Conservation (phyloP, 1,140 invertebrate genomes). For the Sarcophaga bullata region DNA sequence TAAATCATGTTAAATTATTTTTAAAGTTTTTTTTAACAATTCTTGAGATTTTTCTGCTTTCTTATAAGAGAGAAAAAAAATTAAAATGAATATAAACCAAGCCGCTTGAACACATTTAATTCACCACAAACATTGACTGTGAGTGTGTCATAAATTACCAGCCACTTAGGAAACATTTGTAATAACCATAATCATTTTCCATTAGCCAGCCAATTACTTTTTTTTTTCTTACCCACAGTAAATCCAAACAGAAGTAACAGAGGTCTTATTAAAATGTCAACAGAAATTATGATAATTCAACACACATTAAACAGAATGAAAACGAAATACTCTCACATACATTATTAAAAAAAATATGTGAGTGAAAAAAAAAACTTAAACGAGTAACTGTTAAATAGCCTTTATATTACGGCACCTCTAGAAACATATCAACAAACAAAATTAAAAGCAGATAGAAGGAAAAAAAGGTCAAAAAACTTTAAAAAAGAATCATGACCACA, state of each 20-base stretch:
- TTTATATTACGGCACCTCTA: neutral
- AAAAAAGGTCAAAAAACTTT: conserved; percentile 11
- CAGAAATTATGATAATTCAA: conserved; percentile 10
- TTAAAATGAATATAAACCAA: too few relatives aligned
- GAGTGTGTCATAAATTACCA: too few relatives aligned
- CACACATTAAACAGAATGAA: neutral
- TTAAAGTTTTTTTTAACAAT: too few relatives aligned
- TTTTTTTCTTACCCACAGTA: neutral
- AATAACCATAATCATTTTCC: neutral
- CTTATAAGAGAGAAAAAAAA: too few relatives aligned
- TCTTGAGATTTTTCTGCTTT: too few relatives aligned
- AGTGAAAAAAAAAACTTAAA: neutral
- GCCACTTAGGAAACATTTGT: too few relatives aligned
- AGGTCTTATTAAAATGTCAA: neutral
- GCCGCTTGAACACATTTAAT: too few relatives aligned
- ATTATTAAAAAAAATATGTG: too few relatives aligned
- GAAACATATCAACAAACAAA: too few relatives aligned
- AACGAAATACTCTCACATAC: neutral
- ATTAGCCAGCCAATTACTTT: neutral
- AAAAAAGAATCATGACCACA: neutral
- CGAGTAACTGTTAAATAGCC: neutral
- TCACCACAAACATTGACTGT: too few relatives aligned
- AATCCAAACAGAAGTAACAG: neutral
- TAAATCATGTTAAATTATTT: too few relatives aligned
- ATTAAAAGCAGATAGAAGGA: too few relatives aligned